These are phyloP conservation scores for Hyaena hyaena DNA, from an alignment of 2,113 vertebrate genomes.

Conservation along the genomic window DNA sequence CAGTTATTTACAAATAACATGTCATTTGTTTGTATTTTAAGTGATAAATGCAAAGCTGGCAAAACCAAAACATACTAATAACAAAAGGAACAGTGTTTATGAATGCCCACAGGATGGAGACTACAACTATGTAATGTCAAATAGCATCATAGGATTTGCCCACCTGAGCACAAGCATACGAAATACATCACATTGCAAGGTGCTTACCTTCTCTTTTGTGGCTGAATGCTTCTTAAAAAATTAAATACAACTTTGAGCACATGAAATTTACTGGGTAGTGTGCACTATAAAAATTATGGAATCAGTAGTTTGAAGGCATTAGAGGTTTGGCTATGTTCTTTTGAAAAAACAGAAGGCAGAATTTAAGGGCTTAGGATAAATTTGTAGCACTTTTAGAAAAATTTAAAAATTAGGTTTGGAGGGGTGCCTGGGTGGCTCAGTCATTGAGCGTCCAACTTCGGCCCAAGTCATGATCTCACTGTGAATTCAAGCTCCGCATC, in stretches of 20 bases:
- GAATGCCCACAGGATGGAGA: not conserved
- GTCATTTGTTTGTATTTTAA: slow-evolving; percentile 29
- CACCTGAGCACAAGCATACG: not conserved
- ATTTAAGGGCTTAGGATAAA: not conserved
- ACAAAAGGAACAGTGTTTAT: not conserved
- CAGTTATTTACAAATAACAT: slow-evolving; percentile 19
- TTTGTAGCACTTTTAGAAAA: not conserved
- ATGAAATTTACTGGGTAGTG: not conserved
- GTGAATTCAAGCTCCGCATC: no score
- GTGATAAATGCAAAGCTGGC: slow-evolving; percentile 21
- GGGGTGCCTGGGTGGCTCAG: no score
- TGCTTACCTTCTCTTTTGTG: not conserved
- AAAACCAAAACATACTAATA: not conserved
- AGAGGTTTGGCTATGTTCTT: not conserved
- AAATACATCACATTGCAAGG: not conserved
- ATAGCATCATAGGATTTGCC: not conserved
- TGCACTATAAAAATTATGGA: not conserved
- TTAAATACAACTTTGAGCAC: not conserved
- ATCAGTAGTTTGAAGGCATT: not conserved
- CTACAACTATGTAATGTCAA: not conserved
- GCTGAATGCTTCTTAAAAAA: not conserved
- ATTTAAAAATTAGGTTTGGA: not conserved
- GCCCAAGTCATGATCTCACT: no score
- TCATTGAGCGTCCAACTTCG: no score
- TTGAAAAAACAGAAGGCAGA: not conserved